phyloP scores from a whole-genome alignment of 2,113 vertebrate species.

The Lasiurus cinereus region DNA sequence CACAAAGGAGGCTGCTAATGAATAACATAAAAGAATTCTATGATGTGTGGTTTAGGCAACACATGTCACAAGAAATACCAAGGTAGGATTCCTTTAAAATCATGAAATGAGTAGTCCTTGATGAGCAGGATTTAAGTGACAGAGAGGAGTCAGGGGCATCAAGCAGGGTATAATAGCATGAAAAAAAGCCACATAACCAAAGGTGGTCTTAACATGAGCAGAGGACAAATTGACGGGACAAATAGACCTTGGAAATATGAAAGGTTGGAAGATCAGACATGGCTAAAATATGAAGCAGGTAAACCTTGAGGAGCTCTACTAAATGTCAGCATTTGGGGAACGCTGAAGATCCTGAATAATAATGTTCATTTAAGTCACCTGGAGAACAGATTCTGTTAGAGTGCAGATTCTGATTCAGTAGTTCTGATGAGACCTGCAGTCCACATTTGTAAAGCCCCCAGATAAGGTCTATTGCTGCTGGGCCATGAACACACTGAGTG shows the following conservation, averaged over 20 bases:
- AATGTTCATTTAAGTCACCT: not conserved
- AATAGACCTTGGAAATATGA: not conserved
- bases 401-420: not conserved
- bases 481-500: not conserved
- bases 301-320: not conserved
- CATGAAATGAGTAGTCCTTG: not conserved
- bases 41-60: not conserved
- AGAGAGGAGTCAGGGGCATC: not conserved
- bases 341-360: too few relatives aligned
- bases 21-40: not conserved
- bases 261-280: not conserved
- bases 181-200: not conserved
- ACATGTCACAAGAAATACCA: not conserved
- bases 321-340: not conserved
- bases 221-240: not conserved
- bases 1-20: not conserved
- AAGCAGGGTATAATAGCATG: not conserved
- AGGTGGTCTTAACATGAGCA: not conserved
- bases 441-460: not conserved
- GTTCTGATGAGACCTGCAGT: not conserved
- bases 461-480: not conserved
- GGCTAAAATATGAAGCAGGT: not conserved
- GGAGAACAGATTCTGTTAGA: not conserved
- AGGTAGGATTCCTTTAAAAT: slow-evolving; percentile 17
- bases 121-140: not conserved